A percentile compares a stretch with the other conserved stretches of the same genome.
These are phyloP conservation scores for Ditula angustiorana DNA, from an alignment of 2,888 invertebrate species.

Conservation along the genomic window DNA sequence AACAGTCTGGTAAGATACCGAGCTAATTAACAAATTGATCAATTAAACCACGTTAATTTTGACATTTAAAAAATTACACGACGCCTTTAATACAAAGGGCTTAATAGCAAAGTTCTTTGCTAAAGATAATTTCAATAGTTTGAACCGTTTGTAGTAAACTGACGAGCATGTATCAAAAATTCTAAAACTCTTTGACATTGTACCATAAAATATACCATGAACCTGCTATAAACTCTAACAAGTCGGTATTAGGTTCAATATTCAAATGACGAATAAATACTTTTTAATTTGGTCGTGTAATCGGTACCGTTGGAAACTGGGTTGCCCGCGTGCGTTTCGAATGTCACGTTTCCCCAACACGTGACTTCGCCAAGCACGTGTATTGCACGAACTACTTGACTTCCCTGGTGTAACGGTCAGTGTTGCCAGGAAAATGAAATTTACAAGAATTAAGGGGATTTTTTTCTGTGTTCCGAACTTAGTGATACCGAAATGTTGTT, in stretches of 20 bases:
- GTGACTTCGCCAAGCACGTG: slow-evolving; percentile 63
- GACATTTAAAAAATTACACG: not conserved
- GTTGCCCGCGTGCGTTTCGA: slow-evolving; percentile 41
- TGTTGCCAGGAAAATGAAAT: slow-evolving; percentile 23
- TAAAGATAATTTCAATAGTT: not conserved
- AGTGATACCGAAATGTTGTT: not conserved
- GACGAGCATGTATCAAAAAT: slow-evolving; percentile 27
- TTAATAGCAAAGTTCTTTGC: not conserved
- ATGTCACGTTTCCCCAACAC: slow-evolving; percentile 65
- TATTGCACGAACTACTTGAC: slow-evolving; percentile 32
- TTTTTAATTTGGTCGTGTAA: slow-evolving; percentile 11
- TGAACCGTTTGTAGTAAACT: not conserved
- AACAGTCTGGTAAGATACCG: not conserved
- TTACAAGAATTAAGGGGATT: not conserved
- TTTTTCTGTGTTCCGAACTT: not conserved
- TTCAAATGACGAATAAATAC: not conserved
- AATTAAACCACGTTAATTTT: slow-evolving; percentile 2
- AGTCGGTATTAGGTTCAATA: not conserved
- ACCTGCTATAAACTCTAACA: not conserved
- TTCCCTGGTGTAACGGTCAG: not conserved
- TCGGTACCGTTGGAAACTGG: slow-evolving; percentile 31
- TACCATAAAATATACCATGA: too few species aligned
- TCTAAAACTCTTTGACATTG: not conserved
- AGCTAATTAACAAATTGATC: slow-evolving; percentile 21
- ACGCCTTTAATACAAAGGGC: not conserved